A percentile compares a stretch with the other conserved stretches of the same genome.
Conservation (phyloP, 2,113 vertebrate genomes). For the Dipodomys merriami region DNA sequence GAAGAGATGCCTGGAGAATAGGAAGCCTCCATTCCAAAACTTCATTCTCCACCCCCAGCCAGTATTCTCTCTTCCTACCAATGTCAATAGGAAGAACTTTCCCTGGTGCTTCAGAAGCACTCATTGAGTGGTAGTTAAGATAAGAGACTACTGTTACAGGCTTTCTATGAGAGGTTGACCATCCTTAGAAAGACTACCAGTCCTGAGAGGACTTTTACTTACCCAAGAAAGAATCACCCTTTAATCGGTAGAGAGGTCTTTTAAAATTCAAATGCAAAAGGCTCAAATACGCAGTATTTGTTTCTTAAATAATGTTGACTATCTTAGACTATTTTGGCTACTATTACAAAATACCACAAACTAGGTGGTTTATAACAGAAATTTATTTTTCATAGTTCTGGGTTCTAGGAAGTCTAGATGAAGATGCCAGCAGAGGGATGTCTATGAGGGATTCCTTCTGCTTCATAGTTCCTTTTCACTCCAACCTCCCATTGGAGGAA, state of each 20-base stretch:
- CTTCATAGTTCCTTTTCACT: not conserved
- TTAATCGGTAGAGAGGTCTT: not conserved
- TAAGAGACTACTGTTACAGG: not conserved
- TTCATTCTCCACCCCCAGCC: not conserved
- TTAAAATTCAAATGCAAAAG: not conserved
- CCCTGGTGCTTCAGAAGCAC: not conserved
- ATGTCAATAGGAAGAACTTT: not conserved
- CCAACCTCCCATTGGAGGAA: too few species aligned
- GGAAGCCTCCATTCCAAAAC: not conserved
- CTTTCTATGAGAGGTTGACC: not conserved
- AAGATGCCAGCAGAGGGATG: not conserved
- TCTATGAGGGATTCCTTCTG: not conserved
- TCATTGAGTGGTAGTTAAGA: not conserved
- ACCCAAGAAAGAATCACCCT: not conserved
- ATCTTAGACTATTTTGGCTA: not conserved
- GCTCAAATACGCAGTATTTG: not conserved
- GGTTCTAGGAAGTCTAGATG: not conserved
- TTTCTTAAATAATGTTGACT: slow-evolving; percentile 5
- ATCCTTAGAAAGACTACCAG: not conserved
- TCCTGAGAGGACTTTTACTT: not conserved
- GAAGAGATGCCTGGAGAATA: not conserved
- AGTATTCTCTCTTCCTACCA: not conserved
- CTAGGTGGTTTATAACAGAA: not conserved
- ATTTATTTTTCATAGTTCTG: not conserved
- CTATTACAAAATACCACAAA: not conserved